Conservation (phyloP, 2,888 invertebrate genomes). For the Synergus japonicus region DNA sequence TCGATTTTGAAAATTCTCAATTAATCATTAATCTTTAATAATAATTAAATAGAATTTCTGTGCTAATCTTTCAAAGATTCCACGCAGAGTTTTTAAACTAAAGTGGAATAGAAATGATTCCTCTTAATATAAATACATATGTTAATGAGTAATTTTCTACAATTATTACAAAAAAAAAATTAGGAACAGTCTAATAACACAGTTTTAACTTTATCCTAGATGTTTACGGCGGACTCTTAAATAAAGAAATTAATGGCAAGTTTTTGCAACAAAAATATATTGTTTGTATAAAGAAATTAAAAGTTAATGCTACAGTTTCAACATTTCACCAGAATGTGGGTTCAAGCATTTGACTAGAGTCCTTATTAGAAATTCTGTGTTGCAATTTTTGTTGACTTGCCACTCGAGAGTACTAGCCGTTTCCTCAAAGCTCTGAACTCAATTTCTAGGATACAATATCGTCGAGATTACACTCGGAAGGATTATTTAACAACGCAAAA, state of each 20-base stretch:
- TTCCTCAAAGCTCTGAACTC: constrained; percentile 5
- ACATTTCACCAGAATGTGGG: constrained; percentile 6
- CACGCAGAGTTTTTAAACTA: not conserved
- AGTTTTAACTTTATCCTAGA: constrained; percentile 61
- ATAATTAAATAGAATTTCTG: constrained; percentile 4
- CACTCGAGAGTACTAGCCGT: not conserved
- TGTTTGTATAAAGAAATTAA: constrained; percentile 16
- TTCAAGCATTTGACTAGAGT: constrained; percentile 35
- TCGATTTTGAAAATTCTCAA: not conserved
- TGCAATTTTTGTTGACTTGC: constrained; percentile 31
- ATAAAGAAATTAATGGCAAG: constrained; percentile 37
- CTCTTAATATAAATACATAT: not conserved
- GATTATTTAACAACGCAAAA: constrained; percentile 8
- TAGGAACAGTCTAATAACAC: constrained; percentile 69
- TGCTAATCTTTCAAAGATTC: not conserved
- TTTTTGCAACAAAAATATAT: constrained; percentile 3
- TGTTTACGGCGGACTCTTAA: constrained; percentile 21
- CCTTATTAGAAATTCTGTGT: constrained; percentile 45
- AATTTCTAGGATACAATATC: constrained; percentile 39
- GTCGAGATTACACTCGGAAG: not conserved
- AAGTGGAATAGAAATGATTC: not conserved
- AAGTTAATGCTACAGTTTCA: constrained; percentile 42
- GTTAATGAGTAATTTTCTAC: constrained; percentile 20
- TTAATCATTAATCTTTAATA: not conserved
- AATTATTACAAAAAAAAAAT: constrained; percentile 21